phyloP scores from a whole-genome alignment of 1,140 invertebrate genomes.

The Heliconius hewitsoni region DNA sequence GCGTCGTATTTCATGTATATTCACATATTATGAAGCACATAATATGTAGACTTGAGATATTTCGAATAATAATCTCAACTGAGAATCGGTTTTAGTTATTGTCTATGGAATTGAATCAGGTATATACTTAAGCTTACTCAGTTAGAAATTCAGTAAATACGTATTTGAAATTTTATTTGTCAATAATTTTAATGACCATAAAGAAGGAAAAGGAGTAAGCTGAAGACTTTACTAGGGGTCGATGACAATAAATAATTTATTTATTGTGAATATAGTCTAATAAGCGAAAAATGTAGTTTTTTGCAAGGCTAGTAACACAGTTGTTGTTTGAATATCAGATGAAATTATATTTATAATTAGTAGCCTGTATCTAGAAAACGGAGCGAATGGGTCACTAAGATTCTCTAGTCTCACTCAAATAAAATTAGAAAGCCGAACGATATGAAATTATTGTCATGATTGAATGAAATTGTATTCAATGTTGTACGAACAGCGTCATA shows the following conservation, averaged over 20 bases:
- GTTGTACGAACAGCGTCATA: background rate
- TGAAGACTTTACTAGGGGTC: too few species aligned
- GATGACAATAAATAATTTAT: too few species aligned
- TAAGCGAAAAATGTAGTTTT: background rate
- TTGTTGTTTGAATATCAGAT: too few species aligned
- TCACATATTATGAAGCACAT: slow-evolving; percentile 24
- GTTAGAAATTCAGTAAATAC: background rate
- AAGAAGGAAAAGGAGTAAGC: too few species aligned
- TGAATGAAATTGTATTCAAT: background rate
- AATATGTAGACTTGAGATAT: slow-evolving; percentile 5
- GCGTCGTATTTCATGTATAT: slow-evolving; percentile 42
- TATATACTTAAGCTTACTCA: background rate
- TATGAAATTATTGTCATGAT: background rate
- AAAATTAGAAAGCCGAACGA: too few species aligned
- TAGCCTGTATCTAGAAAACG: background rate
- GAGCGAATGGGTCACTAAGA: background rate
- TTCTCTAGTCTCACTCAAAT: too few species aligned
- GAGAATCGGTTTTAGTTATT: slow-evolving; percentile 12
- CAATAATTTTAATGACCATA: too few species aligned
- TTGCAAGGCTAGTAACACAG: too few species aligned
- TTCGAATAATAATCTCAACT: slow-evolving; percentile 6
- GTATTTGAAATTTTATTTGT: too few species aligned
- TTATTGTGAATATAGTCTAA: background rate
- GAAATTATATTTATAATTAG: too few species aligned
- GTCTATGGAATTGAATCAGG: slow-evolving; percentile 5